These are phyloP conservation scores for Drosophila flavopinicola DNA, from an alignment of 2,888 invertebrate genomes.

Conservation along the genomic window DNA sequence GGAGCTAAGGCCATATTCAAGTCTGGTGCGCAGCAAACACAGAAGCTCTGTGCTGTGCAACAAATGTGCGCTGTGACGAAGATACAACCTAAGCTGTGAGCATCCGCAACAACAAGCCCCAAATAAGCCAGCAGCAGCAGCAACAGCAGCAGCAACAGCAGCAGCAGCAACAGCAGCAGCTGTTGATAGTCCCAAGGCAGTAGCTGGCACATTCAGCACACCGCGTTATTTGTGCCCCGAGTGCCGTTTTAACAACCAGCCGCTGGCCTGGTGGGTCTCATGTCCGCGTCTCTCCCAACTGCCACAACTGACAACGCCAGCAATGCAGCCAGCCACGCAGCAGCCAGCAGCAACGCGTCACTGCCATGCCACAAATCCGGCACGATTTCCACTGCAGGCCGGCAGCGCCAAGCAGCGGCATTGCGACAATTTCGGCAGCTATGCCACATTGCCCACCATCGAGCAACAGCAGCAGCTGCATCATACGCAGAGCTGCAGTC, in stretches of 20 bases:
- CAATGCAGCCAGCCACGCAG: slow-evolving; percentile 52
- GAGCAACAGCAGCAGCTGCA: slow-evolving; percentile 59
- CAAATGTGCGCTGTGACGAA: slow-evolving; percentile 84
- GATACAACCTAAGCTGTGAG: slow-evolving; percentile 81
- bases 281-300: slow-evolving; percentile 83
- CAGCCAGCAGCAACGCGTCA: slow-evolving; percentile 38
- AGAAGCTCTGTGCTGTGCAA: slow-evolving; percentile 79
- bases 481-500: slow-evolving; percentile 56
- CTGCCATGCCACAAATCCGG: slow-evolving; percentile 53
- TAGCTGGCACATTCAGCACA: slow-evolving; percentile 47
- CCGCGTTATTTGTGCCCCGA: slow-evolving; percentile 81
- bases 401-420: slow-evolving; percentile 49
- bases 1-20: slow-evolving; percentile 62
- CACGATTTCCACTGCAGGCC: slow-evolving; percentile 56
- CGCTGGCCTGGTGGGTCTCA: slow-evolving; percentile 84
- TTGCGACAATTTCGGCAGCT: slow-evolving; percentile 79
- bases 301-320: slow-evolving; percentile 41
- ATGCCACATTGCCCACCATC: slow-evolving; percentile 69
- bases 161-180: slow-evolving; percentile 6
- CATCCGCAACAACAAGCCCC: slow-evolving; percentile 61
- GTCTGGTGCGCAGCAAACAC: slow-evolving; percentile 61
- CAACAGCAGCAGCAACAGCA: slow-evolving; percentile 1
- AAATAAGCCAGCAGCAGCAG: slow-evolving; percentile 14
- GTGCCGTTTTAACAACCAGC: slow-evolving; percentile 83
- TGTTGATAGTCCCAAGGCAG: slow-evolving; percentile 25